Percentiles rank a stretch among this genome's conserved stretches.
These are phyloP conservation scores for Bucorvus abyssinicus DNA, from an alignment of 2,797 vertebrate genomes.

Conservation along the genomic window DNA sequence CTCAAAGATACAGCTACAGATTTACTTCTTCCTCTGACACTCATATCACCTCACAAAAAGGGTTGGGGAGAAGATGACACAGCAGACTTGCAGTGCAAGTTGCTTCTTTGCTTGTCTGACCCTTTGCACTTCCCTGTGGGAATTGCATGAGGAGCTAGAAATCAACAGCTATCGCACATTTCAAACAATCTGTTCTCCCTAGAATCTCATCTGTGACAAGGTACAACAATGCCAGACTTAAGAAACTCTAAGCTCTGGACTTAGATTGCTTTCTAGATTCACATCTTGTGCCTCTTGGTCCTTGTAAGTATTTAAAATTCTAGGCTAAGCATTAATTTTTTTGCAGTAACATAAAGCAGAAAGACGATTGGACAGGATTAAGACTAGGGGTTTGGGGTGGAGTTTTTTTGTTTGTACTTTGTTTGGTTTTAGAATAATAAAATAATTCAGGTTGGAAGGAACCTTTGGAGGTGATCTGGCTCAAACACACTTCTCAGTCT, in stretches of 20 bases:
- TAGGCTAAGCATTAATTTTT: neutral
- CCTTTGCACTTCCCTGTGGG: neutral
- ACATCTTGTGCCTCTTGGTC: neutral
- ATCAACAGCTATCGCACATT: neutral
- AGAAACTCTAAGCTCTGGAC: neutral
- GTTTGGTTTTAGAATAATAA: neutral
- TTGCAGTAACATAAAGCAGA: neutral
- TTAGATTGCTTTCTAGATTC: neutral
- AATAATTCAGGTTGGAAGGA: neutral
- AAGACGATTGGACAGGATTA: neutral
- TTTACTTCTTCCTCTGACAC: neutral
- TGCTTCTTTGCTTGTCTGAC: neutral
- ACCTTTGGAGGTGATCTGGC: neutral
- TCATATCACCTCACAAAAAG: neutral
- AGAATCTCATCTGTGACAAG: neutral
- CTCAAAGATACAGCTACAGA: neutral
- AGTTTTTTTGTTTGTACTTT: neutral
- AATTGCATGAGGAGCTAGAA: neutral
- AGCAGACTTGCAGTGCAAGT: neutral
- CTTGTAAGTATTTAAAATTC: neutral
- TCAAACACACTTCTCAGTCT: neutral
- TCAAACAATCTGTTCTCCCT: neutral
- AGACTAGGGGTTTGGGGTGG: neutral
- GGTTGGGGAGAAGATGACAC: neutral
- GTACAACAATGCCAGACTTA: neutral